Percentiles rank a stretch among this genome's conserved stretches.
These are phyloP conservation scores for Oscheius sp. DNA, from an alignment of 2,888 invertebrate genomes.

Conservation along the genomic window DNA sequence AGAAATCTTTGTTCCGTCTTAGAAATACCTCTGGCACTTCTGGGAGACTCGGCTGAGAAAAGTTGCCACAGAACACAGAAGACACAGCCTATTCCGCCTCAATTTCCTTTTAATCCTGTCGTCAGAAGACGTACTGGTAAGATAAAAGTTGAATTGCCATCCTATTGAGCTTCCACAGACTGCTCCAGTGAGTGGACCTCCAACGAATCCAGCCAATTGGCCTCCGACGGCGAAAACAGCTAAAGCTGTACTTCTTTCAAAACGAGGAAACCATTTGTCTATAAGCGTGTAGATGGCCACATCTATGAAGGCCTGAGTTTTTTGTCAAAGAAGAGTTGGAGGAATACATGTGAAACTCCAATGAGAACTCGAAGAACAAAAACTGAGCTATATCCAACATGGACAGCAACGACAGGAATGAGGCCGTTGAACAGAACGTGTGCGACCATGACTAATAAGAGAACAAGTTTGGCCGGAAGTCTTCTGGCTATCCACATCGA, in stretches of 20 bases:
- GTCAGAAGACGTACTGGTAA: background rate
- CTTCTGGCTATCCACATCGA: conserved; percentile 29
- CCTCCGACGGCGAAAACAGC: conserved; percentile 24
- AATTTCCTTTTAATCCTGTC: background rate
- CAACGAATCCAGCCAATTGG: conserved; percentile 26
- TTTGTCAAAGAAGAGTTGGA: background rate
- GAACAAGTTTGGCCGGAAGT: conserved; percentile 15
- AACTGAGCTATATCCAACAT: conserved; percentile 13
- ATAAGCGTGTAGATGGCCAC: conserved; percentile 25
- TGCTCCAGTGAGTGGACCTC: conserved; percentile 21
- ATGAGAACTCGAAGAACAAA: conserved; percentile 23
- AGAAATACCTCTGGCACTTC: conserved; percentile 11
- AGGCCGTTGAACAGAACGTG: conserved; percentile 31
- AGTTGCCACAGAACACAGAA: conserved; percentile 24
- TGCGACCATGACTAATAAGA: conserved; percentile 2
- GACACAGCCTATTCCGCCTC: conserved; percentile 7
- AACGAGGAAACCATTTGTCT: conserved; percentile 31
- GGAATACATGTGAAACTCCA: conserved; percentile 21
- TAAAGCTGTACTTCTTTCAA: background rate
- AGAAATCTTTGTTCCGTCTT: conserved; percentile 12
- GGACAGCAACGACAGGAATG: conserved; percentile 8
- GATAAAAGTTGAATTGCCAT: conserved; percentile 24
- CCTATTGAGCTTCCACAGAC: conserved; percentile 4
- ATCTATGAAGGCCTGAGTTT: conserved; percentile 22
- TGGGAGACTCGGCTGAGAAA: conserved; percentile 23